phyloP scores from a whole-genome alignment of 37 sponge, comb jelly and placozoan species.

The Axinella damicornis region DNA sequence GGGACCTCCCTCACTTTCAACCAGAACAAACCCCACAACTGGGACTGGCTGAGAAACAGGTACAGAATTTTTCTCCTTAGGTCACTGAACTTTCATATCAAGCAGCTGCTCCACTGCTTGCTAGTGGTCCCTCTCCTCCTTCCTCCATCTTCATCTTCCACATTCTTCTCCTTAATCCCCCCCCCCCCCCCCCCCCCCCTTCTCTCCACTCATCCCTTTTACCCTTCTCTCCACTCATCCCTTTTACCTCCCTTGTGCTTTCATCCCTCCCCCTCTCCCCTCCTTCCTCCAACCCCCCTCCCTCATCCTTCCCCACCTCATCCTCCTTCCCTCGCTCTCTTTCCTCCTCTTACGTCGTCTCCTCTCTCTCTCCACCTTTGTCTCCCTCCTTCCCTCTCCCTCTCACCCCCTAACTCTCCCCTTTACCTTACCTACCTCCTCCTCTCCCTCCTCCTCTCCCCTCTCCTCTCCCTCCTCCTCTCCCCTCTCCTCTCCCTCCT shows the following conservation, averaged over 20 bases:
- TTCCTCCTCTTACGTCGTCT: neutral
- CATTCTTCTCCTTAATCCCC: neutral
- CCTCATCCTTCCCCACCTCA: neutral
- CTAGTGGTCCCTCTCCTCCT: too few relatives aligned
- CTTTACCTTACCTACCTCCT: neutral
- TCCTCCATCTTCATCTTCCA: too few relatives aligned
- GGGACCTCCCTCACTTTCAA: slow-evolving; percentile 59
- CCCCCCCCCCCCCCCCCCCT: neutral
- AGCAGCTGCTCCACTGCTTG: too few relatives aligned
- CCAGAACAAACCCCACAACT: slow-evolving; percentile 73
- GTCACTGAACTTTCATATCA: too few relatives aligned
- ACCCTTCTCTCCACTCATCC: neutral
- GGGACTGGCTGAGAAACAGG: slow-evolving; percentile 83
- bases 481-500: neutral
- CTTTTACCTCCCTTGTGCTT: neutral
- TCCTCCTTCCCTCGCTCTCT: neutral
- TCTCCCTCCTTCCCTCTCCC: too few relatives aligned
- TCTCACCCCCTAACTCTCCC: too few relatives aligned
- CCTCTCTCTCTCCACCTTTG: neutral
- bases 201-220: neutral
- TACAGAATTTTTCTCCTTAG: neutral
- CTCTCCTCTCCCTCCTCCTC: slow-evolving; percentile 1
- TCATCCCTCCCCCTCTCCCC: neutral
- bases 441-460: neutral
- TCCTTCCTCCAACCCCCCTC: neutral